Base-by-base conservation (phyloP, 2,888 invertebrate genomes). In the Polyploca ridens region DNA sequence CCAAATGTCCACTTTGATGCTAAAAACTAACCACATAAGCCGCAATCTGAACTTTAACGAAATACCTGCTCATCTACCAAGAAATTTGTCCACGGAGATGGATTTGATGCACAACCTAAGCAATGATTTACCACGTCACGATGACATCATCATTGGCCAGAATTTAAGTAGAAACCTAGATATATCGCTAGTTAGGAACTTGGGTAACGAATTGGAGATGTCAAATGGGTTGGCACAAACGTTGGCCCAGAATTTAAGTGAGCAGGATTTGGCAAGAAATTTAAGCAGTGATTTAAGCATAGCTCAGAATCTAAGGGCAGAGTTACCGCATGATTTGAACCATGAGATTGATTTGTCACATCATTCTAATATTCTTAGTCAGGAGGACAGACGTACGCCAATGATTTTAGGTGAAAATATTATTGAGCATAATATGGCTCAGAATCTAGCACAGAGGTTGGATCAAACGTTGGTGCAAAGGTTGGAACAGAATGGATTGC, bases 1-100 rank as follows among this genome's bases (percentile, higher is more conserved):
- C 0, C 93, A 92, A 63, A 92, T 93, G 86, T 92, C 93, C 1
- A 90, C 91, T 0, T 76, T 93, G 0, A 93, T 93, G 93, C 72
- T 93, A 0, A 93, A 93, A 76, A 87, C 89, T 0, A 93, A 92
- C 71, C 90, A 89, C 41, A 62, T 91, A 1, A 84, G 82, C 2
- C 72, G 91, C 16, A 88, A 83, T 44, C 66, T 90, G 0, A 89
- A 86, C 63, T 90, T 90, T 62, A 90, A 89, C 8, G 92, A 93
- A 35, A 82, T 93, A 4, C 91, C 93, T 0, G 83, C 88, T 0
- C 90, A 92, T 66, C 70, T 92, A 62, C 81, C 88, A 6, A 82
- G 87, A 49, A 85, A 84, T 35, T 63, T 85, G 6, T 58, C 83
- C 3, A 64, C 83, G 0, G 91, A 91, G 13, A 70, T 90, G 8